Evolutionary conservation across 2,113 vertebrate genomes (phyloP).

Genomic region (Dascyllus trimaculatus): DNA sequence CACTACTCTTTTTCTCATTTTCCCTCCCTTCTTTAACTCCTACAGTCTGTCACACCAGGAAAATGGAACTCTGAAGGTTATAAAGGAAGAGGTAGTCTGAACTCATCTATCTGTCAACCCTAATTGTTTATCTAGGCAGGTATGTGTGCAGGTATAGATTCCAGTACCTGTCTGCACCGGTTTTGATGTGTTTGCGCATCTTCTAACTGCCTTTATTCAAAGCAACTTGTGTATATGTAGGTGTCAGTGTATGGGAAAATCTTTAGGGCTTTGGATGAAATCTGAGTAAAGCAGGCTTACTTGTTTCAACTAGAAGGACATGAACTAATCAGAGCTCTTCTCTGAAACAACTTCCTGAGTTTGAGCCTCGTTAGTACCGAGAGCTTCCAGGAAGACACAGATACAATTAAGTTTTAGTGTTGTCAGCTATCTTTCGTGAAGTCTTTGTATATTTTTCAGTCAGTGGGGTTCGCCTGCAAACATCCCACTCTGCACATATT

Average conservation of each 20-base stretch:
- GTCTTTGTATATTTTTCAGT: conserved; percentile 22
- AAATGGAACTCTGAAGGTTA: conserved; percentile 13
- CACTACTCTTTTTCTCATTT: conserved; percentile 19
- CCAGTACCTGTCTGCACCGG: background rate
- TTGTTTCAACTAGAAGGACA: conserved; percentile 59
- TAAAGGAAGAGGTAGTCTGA: conserved; percentile 19
- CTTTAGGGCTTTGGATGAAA: conserved; percentile 47
- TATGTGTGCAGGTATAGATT: background rate
- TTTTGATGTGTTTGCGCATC: background rate
- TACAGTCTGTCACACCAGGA: conserved; percentile 28
- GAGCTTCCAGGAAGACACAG: conserved; percentile 24
- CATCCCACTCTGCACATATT: conserved; percentile 5
- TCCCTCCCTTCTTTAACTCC: conserved; percentile 19
- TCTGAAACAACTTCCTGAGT: conserved; percentile 55
- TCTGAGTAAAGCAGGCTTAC: conserved; percentile 51
- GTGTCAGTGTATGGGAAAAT: conserved; percentile 30
- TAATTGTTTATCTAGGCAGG: conserved; percentile 4
- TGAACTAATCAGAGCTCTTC: conserved; percentile 64
- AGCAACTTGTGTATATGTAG: background rate
- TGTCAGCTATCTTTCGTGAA: conserved; percentile 33
- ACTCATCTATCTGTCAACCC: background rate
- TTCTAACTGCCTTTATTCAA: background rate
- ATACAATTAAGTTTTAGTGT: conserved; percentile 35
- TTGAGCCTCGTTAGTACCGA: conserved; percentile 48
- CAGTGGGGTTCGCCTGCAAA: conserved; percentile 2